Percentiles rank a stretch among this genome's conserved stretches.
Evolutionary conservation across 2,797 vertebrate genomes (phyloP).

Genomic region (Australoheros facetus): DNA sequence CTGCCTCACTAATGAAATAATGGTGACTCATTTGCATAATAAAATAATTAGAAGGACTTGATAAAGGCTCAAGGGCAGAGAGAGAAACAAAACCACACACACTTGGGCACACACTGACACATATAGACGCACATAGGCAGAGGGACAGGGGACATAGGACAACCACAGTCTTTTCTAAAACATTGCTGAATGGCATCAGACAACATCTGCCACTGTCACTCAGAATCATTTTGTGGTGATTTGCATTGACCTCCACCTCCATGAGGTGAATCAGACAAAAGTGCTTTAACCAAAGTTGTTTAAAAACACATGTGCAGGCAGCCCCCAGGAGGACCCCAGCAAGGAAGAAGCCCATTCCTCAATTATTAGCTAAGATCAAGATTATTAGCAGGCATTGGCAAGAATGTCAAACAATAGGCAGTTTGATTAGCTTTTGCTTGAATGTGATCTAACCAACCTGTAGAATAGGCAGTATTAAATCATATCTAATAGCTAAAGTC

Average conservation of each 20-base stretch:
- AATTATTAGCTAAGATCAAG: slow-evolving; percentile 42
- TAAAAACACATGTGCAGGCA: slow-evolving; percentile 25
- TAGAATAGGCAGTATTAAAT: slow-evolving; percentile 49
- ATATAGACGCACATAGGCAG: slow-evolving; percentile 18
- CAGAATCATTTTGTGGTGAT: slow-evolving; percentile 66
- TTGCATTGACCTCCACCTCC: slow-evolving; percentile 61
- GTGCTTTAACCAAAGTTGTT: slow-evolving; percentile 35
- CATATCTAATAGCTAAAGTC: slow-evolving; percentile 37
- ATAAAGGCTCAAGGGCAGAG: slow-evolving; percentile 85
- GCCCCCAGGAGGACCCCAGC: background rate
- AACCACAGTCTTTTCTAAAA: slow-evolving; percentile 52
- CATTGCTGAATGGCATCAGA: slow-evolving; percentile 68
- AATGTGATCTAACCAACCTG: slow-evolving; percentile 33
- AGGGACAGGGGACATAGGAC: slow-evolving; percentile 34
- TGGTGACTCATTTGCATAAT: slow-evolving; percentile 85
- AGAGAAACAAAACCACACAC: slow-evolving; percentile 41
- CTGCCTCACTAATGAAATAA: slow-evolving; percentile 85
- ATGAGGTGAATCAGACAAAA: slow-evolving; percentile 38
- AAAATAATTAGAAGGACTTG: slow-evolving; percentile 85
- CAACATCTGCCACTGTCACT: slow-evolving; percentile 73
- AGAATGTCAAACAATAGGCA: slow-evolving; percentile 39
- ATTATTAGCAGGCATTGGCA: slow-evolving; percentile 44
- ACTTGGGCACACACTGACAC: slow-evolving; percentile 28
- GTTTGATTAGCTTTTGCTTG: slow-evolving; percentile 48
- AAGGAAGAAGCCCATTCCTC: background rate